These are phyloP conservation scores for Listrodromus nycthemerus DNA, from an alignment of 2,888 invertebrate genomes.

Conservation along the genomic window DNA sequence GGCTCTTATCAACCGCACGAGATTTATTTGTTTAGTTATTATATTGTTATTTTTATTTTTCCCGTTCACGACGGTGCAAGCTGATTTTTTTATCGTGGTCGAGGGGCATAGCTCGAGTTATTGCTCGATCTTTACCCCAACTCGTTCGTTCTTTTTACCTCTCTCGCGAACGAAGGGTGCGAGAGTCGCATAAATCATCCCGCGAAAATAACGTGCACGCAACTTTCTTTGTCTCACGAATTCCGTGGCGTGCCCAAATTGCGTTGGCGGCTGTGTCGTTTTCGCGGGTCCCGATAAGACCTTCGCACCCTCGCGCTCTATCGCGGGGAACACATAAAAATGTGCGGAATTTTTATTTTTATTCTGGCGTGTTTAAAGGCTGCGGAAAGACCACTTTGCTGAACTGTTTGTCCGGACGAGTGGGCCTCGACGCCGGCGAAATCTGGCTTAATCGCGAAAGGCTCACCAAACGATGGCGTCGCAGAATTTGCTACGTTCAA, in stretches of 20 bases:
- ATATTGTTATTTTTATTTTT: neutral
- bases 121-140: constrained; percentile 20
- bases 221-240: constrained; percentile 25
- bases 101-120: constrained; percentile 25
- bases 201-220: constrained; percentile 15
- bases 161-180: constrained; percentile 27
- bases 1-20: constrained; percentile 26
- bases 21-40: constrained; percentile 12
- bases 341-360: neutral
- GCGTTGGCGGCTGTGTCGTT: constrained; percentile 7
- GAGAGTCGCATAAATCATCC: constrained; percentile 28
- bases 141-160: constrained; percentile 25
- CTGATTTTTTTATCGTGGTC: constrained; percentile 9
- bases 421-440: constrained; percentile 88
- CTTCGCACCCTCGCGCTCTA: neutral
- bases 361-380: constrained; percentile 80
- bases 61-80: neutral
- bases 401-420: constrained; percentile 90
- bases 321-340: neutral
- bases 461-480: constrained; percentile 89
- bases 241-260: neutral
- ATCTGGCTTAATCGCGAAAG: constrained; percentile 88
- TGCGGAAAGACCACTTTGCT: constrained; percentile 92
- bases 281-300: constrained; percentile 11
- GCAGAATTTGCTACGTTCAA: constrained; percentile 92